Base-by-base conservation (phyloP, 2,797 vertebrate species). In the Coregonus suidteri region DNA sequence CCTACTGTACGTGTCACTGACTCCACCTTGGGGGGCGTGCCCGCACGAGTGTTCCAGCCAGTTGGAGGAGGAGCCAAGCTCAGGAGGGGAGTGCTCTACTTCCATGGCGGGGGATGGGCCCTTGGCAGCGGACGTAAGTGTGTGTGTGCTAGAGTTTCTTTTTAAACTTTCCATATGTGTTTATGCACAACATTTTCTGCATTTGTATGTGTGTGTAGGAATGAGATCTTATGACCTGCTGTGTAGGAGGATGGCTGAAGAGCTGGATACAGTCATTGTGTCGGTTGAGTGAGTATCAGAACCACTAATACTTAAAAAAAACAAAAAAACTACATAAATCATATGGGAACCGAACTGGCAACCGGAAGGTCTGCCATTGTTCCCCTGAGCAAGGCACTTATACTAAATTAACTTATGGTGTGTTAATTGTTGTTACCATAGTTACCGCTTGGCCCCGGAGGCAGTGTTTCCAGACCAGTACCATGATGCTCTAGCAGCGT, bases 41-140 rank as follows among this genome's bases (percentile, higher is more conserved):
- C 95, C 76, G 92, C 96, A 70, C 87, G 96, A 3, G 94, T 99
- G 67, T 99, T 97, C 75, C 93, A 95, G 82, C 95, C 97, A 0
- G 85, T 85, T 64, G 59, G 59, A 6, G 85, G 75, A 0, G 89
- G 86, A 0, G 85, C 77, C 67, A 74, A 7, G 30, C 92, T 95
- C 75, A 97, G 90, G 76, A 94, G 96, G 72, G 92, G 95, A 0
- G 79, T 99, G 37, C 15, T 99, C 37, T 99, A 97, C 56, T 95
- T 98, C 87, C 98, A 99, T 0, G 98, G 98, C 18, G 98, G 98
- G 9, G 97, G 98, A 75, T 99, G 98, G 98, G 96, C 97, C 4
- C 85, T 98, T 53, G 92, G 94, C 81, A 97, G 97, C 31, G 94
- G 94, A 87, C 95, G 98, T 98, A 94, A 77, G 96, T 95, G 62